phyloP scores from a whole-genome alignment of 2,113 vertebrate genomes.

The Morone saxatilis region DNA sequence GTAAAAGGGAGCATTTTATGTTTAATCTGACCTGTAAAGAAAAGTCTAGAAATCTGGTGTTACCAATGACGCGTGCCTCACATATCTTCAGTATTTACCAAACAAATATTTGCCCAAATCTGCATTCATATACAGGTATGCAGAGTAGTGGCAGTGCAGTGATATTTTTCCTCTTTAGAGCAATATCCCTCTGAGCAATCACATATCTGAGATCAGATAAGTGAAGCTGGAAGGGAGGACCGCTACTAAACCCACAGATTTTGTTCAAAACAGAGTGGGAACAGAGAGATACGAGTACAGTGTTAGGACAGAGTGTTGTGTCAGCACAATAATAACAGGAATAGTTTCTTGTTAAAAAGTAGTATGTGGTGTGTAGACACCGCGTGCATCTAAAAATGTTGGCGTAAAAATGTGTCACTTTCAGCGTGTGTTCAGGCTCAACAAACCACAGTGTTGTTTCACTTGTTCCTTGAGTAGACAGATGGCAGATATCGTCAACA shows the following conservation, averaged over 20 bases:
- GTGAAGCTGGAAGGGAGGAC: not conserved
- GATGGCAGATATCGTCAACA: not conserved
- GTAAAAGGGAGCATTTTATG: slow-evolving; percentile 18
- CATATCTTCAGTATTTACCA: not conserved
- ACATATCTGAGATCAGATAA: slow-evolving; percentile 1
- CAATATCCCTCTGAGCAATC: slow-evolving; percentile 14
- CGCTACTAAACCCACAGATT: not conserved
- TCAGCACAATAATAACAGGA: slow-evolving; percentile 1
- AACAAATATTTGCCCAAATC: slow-evolving; percentile 41
- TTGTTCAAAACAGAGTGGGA: not conserved
- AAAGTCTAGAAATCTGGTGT: not conserved
- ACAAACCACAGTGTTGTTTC: slow-evolving; percentile 9
- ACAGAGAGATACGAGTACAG: not conserved
- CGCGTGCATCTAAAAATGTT: not conserved
- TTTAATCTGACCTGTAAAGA: not conserved
- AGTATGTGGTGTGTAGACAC: not conserved
- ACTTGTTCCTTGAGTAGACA: slow-evolving; percentile 1
- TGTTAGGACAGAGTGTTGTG: slow-evolving; percentile 7
- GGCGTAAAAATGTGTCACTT: not conserved
- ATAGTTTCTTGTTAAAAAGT: not conserved
- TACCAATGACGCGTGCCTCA: not conserved
- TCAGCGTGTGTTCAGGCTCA: slow-evolving; percentile 1
- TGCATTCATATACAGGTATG: slow-evolving; percentile 26
- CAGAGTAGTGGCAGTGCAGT: not conserved
- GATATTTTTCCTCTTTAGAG: not conserved